Evolutionary conservation across 2,888 invertebrate species (phyloP), one percentile per base, ranked within the genome.

Genomic region (Papilio protenor): DNA sequence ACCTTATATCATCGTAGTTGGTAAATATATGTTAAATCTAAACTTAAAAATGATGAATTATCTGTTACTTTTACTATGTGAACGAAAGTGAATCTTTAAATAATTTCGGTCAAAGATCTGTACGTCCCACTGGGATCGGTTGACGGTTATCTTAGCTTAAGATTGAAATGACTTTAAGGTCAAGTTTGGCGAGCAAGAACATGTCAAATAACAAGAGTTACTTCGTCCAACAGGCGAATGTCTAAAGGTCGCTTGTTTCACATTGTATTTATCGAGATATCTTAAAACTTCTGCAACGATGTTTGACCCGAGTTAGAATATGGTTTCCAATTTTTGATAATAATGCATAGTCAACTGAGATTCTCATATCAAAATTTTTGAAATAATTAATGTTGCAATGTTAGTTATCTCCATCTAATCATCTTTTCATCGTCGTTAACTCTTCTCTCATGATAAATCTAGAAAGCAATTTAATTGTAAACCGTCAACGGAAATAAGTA

Each of bases 101-200:
- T 75, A 83, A 83, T 81, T 81, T 82, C 81, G 83, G 77, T 80
- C 82, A 81, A 86, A 87, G 86, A 86, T 88, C 85, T 85, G 82
- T 82, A 85, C 82, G 81, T 84, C 92, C 93, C 90, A 91, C 91
- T 90, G 92, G 83, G 92, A 90, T 88, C 92, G 88, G 90, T 90
- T 88, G 90, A 90, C 87, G 90, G 92, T 90, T 92, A 93, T 93
- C 93, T 91, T 85, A 80, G 84, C 88, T 92, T 92, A 91, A 89
- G 91, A 91, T 92, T 90, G 87, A 93, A 92, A 92, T 92, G 91
- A 88, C 86, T 81, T 84, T 83, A 88, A 91, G 94, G 94, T 93
- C 92, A 91, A 89, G 90, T 90, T 87, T 87, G 88, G 91, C 91
- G 91, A 90, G 91, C 89, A 88, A 90, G 88, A 87, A 84, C 87